These are phyloP conservation scores for Axea sp. DNA, from an alignment of 2,888 invertebrate genomes.

Conservation along the genomic window DNA sequence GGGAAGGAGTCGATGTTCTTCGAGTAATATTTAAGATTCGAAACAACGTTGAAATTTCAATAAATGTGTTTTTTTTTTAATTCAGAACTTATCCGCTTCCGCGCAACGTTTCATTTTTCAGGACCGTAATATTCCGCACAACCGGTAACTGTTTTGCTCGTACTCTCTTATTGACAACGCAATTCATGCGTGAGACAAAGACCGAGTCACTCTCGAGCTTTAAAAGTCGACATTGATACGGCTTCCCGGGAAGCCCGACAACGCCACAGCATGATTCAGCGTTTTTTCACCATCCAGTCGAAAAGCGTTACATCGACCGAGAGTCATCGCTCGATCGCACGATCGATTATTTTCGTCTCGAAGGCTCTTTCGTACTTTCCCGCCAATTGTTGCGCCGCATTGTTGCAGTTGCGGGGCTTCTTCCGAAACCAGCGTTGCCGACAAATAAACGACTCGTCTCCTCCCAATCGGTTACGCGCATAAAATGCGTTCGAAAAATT, in stretches of 20 bases:
- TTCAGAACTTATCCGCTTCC: too few relatives aligned
- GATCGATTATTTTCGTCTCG: constrained; percentile 7
- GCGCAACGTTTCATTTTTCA: too few relatives aligned
- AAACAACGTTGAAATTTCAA: too few relatives aligned
- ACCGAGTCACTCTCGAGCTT: constrained; percentile 33
- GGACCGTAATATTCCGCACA: not conserved
- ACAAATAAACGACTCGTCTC: constrained; percentile 7
- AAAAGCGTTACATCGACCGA: constrained; percentile 7
- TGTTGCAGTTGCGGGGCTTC: constrained; percentile 31
- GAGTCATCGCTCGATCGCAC: constrained; percentile 14
- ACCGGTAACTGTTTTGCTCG: constrained; percentile 1
- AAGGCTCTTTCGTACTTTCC: constrained; percentile 37
- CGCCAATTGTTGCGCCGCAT: constrained; percentile 53
- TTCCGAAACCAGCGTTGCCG: constrained; percentile 13
- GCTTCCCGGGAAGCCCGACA: constrained; percentile 31
- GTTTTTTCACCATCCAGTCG: constrained; percentile 15
- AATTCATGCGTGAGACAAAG: constrained; percentile 20
- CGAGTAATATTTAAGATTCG: too few relatives aligned
- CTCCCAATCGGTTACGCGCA: not conserved
- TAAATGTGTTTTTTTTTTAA: too few relatives aligned
- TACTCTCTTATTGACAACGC: not conserved
- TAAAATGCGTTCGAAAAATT: not conserved
- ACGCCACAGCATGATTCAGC: constrained; percentile 21
- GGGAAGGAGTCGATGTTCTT: too few relatives aligned
- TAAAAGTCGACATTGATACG: constrained; percentile 15